Conservation (phyloP, 2,888 invertebrate genomes). For the Drosophila buzzatii region DNA sequence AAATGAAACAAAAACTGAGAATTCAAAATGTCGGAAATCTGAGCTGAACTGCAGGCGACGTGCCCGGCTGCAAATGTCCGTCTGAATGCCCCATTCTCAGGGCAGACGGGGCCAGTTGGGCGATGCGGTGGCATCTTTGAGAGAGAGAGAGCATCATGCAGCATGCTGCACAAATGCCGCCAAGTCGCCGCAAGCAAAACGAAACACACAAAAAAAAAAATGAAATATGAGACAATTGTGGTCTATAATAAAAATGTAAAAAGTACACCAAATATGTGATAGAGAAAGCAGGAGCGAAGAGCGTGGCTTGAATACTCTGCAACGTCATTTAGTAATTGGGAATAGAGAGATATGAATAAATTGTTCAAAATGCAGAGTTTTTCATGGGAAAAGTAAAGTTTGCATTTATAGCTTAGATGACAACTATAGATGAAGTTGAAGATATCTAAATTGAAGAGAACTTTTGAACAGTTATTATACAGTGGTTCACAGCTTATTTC, state of each 20-base stretch:
- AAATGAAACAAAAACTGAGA: conserved; percentile 22
- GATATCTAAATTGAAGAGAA: background rate
- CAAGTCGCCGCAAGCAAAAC: conserved; percentile 55
- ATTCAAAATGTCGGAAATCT: conserved; percentile 49
- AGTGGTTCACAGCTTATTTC: too few relatives aligned
- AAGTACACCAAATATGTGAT: background rate
- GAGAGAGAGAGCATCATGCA: conserved; percentile 31
- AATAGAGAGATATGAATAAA: too few relatives aligned
- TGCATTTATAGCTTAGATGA: background rate
- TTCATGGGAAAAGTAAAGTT: background rate
- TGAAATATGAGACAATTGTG: conserved; percentile 44
- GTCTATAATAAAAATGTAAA: conserved; percentile 28
- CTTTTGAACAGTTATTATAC: too few relatives aligned
- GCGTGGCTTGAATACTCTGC: background rate
- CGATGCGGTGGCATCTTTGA: conserved; percentile 25
- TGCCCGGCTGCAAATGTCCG: conserved; percentile 33
- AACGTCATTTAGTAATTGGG: too few relatives aligned
- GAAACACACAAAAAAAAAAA: conserved; percentile 22
- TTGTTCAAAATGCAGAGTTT: too few relatives aligned
- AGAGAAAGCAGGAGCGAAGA: background rate
- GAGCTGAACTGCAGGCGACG: conserved; percentile 40
- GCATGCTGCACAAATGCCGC: conserved; percentile 48
- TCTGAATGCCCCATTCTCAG: conserved; percentile 14
- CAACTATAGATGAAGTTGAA: background rate
- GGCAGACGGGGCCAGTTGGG: background rate